Evolutionary conservation across 2,888 invertebrate species (phyloP), one percentile per base, ranked within the genome.

Genomic region (Catocala sponsa): DNA sequence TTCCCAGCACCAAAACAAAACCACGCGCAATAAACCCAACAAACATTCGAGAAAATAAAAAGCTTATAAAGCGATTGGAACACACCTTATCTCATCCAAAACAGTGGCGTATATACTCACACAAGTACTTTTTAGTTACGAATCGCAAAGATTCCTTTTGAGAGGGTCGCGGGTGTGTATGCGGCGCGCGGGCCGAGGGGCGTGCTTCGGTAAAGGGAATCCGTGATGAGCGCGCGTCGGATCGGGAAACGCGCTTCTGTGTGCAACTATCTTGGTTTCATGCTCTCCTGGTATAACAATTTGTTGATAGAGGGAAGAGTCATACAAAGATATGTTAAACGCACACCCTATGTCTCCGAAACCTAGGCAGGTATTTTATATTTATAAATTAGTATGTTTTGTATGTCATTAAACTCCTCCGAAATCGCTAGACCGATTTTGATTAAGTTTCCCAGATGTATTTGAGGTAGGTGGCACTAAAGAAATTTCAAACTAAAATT

Each of bases 151-250:
- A 75, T 78, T 78, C 77, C 77, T 80, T 76, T 80, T 73, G 72
- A 74, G 71, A 67, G 78, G 68, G 65, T 65, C 42, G 58, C 55
- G 63, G 72, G 66, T 43, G 60, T 32, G 56, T 51, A 63, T 42
- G 49, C 55, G 58, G 62, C 0, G 43, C 35, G 64, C 25, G 57
- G 35, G 59, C 53, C 15, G 50, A 35, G 56, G 38, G 55, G 51
- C 25, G 50, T 48, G 59, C 64, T 58, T 60, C 75, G 58, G 78
- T 85, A 90, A 90, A 90, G 85, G 81, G 90, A 90, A 91, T 91
- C 81, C 77, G 68, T 81, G 84, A 90, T 89, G 87, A 89, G 82
- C 70, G 71, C 74, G 70, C 76, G 74, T 65, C 61, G 73, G 65
- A 77, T 77, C 74, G 63, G 64, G 60, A 62, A 70, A 53, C 67